Evolutionary conservation across 2,888 invertebrate genomes (phyloP).

Genomic region (Melanotus villosus): DNA sequence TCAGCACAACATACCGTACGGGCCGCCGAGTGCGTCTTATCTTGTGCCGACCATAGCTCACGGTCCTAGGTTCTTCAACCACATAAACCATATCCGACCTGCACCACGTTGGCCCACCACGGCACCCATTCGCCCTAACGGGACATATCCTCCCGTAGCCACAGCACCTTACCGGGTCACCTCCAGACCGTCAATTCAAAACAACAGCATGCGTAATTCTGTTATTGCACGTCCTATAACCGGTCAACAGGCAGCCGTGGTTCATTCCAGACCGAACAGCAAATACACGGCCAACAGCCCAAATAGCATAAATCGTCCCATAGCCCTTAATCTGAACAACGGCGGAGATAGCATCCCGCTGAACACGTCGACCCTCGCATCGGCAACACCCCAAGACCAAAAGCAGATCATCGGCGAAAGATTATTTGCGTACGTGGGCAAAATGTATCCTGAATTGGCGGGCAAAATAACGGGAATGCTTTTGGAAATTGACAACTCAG

Average conservation of each 20-base stretch:
- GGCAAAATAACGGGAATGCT: constrained; percentile 96
- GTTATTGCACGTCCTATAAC: constrained; percentile 87
- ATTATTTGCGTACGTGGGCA: constrained; percentile 94
- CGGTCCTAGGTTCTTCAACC: constrained; percentile 90
- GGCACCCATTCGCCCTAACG: constrained; percentile 79
- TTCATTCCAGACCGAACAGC: constrained; percentile 80
- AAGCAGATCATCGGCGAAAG: constrained; percentile 99
- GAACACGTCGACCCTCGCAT: constrained; percentile 92
- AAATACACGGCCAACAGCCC: constrained; percentile 89
- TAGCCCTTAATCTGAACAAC: constrained; percentile 58
- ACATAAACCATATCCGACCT: constrained; percentile 90
- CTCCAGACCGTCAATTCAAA: constrained; percentile 70
- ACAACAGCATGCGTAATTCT: constrained; percentile 77
- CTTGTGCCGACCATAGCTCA: constrained; percentile 93
- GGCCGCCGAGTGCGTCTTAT: constrained; percentile 78
- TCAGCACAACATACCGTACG: constrained; percentile 79
- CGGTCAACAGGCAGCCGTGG: constrained; percentile 82
- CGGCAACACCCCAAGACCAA: constrained; percentile 94
- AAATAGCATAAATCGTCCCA: constrained; percentile 60
- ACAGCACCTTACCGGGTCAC: constrained; percentile 60
- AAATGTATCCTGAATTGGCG: constrained; percentile 93
- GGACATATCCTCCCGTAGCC: constrained; percentile 73
- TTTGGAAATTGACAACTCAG: constrained; percentile 98
- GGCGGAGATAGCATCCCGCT: constrained; percentile 80
- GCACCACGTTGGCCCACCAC: constrained; percentile 89